Conservation (phyloP, 2,797 vertebrate genomes). For the Acanthurus leucopareius region DNA sequence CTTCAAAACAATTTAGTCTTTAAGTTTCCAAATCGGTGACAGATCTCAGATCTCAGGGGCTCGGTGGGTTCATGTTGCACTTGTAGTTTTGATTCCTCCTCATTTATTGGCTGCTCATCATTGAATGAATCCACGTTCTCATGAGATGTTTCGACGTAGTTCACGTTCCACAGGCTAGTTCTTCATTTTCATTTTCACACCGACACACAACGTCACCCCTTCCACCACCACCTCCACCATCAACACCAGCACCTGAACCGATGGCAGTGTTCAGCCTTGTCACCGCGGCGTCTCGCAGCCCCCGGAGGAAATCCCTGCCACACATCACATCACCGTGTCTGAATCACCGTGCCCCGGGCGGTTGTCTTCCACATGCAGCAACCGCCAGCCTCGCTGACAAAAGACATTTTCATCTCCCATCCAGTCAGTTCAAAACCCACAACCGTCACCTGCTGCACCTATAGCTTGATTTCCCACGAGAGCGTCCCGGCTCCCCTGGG, state of each 20-base stretch:
- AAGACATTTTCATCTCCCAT: constrained; percentile 44
- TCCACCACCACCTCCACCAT: too few relatives aligned
- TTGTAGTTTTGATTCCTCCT: background rate
- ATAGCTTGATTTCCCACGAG: constrained; percentile 62
- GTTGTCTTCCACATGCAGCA: background rate
- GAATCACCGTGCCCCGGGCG: constrained; percentile 25
- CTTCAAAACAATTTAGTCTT: background rate
- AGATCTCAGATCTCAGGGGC: background rate
- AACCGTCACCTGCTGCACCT: constrained; percentile 12
- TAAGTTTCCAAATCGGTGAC: background rate
- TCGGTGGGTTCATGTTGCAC: background rate
- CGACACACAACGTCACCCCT: background rate
- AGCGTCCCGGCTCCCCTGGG: constrained; percentile 14
- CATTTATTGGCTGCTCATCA: background rate
- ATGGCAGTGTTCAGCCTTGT: background rate
- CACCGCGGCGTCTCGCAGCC: background rate
- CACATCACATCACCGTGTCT: constrained; percentile 27
- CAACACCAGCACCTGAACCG: background rate
- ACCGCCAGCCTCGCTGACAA: constrained; percentile 31
- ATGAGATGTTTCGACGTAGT: too few relatives aligned
- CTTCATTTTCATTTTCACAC: background rate
- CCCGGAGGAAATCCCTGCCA: constrained; percentile 20
- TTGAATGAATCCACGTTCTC: background rate
- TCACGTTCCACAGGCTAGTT: background rate
- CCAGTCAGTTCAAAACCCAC: constrained; percentile 21